These are phyloP conservation scores for Chaetogeoica ovagalla DNA, from an alignment of 2,888 invertebrate species.

Conservation along the genomic window DNA sequence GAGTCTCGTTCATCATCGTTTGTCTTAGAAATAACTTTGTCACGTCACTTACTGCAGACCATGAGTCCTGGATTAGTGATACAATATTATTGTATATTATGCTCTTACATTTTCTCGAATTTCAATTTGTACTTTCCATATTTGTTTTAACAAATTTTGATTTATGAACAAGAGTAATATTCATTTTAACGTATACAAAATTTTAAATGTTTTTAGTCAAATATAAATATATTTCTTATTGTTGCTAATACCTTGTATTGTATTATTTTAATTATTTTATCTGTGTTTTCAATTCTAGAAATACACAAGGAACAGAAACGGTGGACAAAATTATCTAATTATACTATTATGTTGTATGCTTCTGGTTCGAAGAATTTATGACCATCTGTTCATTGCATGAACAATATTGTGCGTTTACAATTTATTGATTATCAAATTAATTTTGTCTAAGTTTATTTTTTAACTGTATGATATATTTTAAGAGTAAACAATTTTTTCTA, in stretches of 20 bases:
- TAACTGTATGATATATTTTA: constrained; percentile 20
- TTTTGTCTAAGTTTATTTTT: background rate
- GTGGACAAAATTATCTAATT: constrained; percentile 20
- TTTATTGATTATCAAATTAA: background rate
- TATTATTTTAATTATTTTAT: background rate
- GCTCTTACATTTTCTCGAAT: too few species aligned
- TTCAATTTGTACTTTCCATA: too few species aligned
- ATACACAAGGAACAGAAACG: constrained; percentile 1
- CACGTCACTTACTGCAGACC: too few species aligned
- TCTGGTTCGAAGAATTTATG: background rate
- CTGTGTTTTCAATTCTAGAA: background rate
- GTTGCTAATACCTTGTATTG: background rate
- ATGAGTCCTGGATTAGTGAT: too few species aligned
- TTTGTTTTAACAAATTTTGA: too few species aligned
- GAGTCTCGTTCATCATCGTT: too few species aligned
- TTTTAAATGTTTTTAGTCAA: background rate
- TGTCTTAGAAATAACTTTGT: too few species aligned
- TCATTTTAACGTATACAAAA: background rate
- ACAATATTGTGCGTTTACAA: constrained; percentile 20
- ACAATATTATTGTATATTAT: too few species aligned
- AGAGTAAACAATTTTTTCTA: background rate
- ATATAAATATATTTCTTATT: background rate
- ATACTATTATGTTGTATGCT: background rate
- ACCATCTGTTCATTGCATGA: background rate
- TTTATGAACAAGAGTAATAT: background rate